Base-by-base conservation (phyloP, 1,140 invertebrate genomes). In the Euglossa dilemma region DNA sequence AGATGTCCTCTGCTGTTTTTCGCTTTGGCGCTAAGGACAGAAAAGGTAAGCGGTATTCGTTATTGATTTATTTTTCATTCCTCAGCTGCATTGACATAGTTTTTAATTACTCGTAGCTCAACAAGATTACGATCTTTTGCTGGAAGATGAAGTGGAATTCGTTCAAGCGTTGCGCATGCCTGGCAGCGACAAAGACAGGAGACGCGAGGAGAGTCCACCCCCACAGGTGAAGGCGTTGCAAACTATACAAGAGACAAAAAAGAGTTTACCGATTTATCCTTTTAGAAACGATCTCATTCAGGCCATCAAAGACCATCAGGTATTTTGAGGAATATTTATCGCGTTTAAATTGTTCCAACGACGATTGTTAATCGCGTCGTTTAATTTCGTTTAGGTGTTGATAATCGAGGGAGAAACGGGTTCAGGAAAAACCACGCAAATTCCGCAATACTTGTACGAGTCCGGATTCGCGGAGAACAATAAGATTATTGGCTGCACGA, bases 381-480 rank as follows among this genome's bases (percentile, higher is more conserved):
- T 4, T 63, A 63, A 36, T 20, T 28, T 47, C 54, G 86, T 75
- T 70, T 63, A 96, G 94, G 95, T 98, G 85, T 94, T 99, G 1
- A 99, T 99, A 87, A 98, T 99, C 85, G 99, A 99, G 95, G 99
- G 99, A 69, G 99, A 99, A 95, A 99, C 99, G 25, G 99, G 99
- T 1, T 98, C 98, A 25, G 99, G 99, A 9, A 99, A 99, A 96
- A 99, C 99, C 0, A 99, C 99, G 9, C 99, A 99, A 95, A 98
- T 99, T 85, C 98, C 99, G 14, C 99, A 99, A 93, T 99, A 99
- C 95, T 95, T 99, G 0, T 96, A 98, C 92, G 98, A 99, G 92
- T 97, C 98, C 66, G 98, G 98, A 66, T 98, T 97, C 91, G 97
- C 97, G 14, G 94, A 96, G 67, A 96, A 97, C 92, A 96, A 96